phyloP scores from a whole-genome alignment of 1,140 invertebrate species.

The Halictus rubicundus region DNA sequence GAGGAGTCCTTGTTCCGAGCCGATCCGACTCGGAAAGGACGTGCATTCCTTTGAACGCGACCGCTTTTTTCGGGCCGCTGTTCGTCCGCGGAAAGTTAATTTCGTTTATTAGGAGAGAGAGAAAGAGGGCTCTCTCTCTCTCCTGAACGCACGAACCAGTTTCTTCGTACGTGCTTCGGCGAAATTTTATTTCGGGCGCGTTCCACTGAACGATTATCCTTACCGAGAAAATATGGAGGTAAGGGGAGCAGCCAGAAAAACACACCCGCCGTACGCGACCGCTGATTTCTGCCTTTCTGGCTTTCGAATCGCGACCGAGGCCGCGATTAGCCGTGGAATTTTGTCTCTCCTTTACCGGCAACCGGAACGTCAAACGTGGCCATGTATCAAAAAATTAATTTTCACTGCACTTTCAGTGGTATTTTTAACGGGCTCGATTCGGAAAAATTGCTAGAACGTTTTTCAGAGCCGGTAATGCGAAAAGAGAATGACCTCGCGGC shows the following conservation, averaged over 20 bases:
- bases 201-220: slow-evolving; percentile 59
- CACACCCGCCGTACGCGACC: neutral
- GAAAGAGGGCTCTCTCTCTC: slow-evolving; percentile 12
- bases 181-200: slow-evolving; percentile 66
- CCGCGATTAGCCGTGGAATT: slow-evolving; percentile 16
- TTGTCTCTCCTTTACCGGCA: neutral
- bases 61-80: slow-evolving; percentile 55
- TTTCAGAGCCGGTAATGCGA: neutral
- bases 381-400: too few relatives aligned
- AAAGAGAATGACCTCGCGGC: slow-evolving; percentile 2
- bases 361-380: neutral
- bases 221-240: slow-evolving; percentile 64
- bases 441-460: too few relatives aligned
- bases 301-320: neutral
- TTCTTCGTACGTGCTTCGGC: slow-evolving; percentile 52
- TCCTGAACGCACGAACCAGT: slow-evolving; percentile 29
- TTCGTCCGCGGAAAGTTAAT: slow-evolving; percentile 64
- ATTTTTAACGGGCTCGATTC: too few relatives aligned
- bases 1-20: slow-evolving; percentile 11
- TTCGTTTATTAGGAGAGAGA: slow-evolving; percentile 58
- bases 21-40: slow-evolving; percentile 23
- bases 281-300: neutral
- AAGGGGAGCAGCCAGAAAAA: slow-evolving; percentile 51
- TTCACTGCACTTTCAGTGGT: too few relatives aligned
- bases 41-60: slow-evolving; percentile 55